Base-by-base conservation (phyloP, 23 tunicate species). In the Pegea sp. region DNA sequence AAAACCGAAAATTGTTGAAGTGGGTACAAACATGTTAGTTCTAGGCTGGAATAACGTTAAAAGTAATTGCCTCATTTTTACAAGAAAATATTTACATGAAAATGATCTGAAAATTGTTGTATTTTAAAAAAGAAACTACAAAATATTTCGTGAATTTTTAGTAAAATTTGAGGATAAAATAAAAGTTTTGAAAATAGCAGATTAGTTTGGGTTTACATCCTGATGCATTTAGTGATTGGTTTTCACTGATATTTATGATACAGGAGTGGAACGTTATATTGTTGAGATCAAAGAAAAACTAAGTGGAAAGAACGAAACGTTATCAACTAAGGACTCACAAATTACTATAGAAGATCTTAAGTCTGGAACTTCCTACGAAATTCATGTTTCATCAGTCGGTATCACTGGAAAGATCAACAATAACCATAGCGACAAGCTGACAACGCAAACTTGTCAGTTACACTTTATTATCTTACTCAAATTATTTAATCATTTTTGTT, bases 371-470 rank as follows among this genome's bases (percentile, higher is more conserved):
- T 38, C 16, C 16, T 38, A 38, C 46, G 46, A 38, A 16, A 16
- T 38, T 38, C 46, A 16, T 8, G 11, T 38, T 11, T 38, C 11
- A 11, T 11, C 46, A 16, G 46, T 38, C 46, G 46, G 46, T 8
- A 38, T 38, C 46, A 38, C 11, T 16, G 46, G 46, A 16, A 38
- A 16, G 16, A 38, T 8, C 11, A 38, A 38, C 16, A 11, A 11
- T 11, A 11, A 38, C 13, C 16, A 11, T 11, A 38, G 46, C 16
- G 13, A 11, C 16, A 16, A 11, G 13, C 11, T 38, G 46, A 8
- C 46, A 11, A 38, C 46, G 46, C 46, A 38, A 38, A 38, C 46
- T 38, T 16, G 46, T 38, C 16, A 38, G 46, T 38, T 38, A 38
- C 16, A 8, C 16, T 11, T 38, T 38, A 8, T 8, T 38, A 8